Evolutionary conservation across 2,888 invertebrate species (phyloP), one percentile per base, ranked within the genome.

Genomic region (Alloplasta piceator): DNA sequence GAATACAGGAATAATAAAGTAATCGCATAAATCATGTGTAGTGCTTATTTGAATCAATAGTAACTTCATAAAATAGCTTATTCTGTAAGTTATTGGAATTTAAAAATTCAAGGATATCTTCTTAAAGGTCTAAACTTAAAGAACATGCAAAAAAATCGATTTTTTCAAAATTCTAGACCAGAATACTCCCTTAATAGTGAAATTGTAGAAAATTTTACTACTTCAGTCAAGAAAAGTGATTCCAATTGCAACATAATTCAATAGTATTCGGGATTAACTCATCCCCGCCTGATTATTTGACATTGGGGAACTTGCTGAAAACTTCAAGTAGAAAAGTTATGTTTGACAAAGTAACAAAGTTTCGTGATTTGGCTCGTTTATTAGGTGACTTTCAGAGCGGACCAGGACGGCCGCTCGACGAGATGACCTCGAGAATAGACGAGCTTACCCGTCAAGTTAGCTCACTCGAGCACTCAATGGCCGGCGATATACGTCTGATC

Each of bases 401-500:
- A 91, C 94, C 87, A 90, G 94, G 85, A 74, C 91, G 91, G 82
- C 91, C 90, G 84, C 90, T 93, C 81, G 94, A 94, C 80, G 93
- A 93, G 85, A 94, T 96, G 85, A 94, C 95, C 88, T 93, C 94
- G 80, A 94, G 96, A 87, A 93, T 96, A 89, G 96, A 96, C 87
- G 95, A 95, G 87, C 92, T 96, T 81, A 94, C 95, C 87, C 94
- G 94, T 89, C 94, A 95, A 85, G 94, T 97, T 84, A 95, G 95
- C 61, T 94, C 95, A 66, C 92, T 97, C 87, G 97, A 97, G 91
- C 94, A 94, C 82, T 95, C 95, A 46, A 94, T 97, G 87, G 95
- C 95, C 26, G 93, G 94, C 6, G 97, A 97, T 90, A 95, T 97
- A 85, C 94, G 95, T 84, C 93, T 95, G 83, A 97, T 97, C 82